A percentile compares a stretch with the other conserved stretches of the same genome.
Conservation (phyloP, 2,888 invertebrate genomes). For the Melipona bicolor region DNA sequence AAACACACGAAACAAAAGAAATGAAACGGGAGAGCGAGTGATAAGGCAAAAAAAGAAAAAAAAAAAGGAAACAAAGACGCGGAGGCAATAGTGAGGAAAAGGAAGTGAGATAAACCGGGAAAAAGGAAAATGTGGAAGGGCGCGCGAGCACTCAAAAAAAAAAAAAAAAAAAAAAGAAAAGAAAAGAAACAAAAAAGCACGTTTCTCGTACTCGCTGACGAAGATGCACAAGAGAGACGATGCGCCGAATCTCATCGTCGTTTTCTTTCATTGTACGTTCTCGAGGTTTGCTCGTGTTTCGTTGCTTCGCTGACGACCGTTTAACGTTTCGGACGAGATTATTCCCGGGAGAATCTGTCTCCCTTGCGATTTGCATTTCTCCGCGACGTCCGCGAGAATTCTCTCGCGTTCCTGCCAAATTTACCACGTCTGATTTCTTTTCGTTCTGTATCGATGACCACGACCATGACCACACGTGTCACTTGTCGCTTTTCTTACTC, state of each 20-base stretch:
- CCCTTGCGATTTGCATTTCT: neutral
- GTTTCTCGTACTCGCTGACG: conserved; percentile 31
- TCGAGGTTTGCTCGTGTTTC: too few relatives aligned
- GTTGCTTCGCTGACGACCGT: neutral
- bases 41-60: neutral
- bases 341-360: neutral
- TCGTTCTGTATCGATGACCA: neutral
- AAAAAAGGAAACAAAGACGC: neutral
- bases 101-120: neutral
- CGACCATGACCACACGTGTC: too few relatives aligned
- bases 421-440: neutral
- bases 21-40: neutral
- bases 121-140: conserved; percentile 16
- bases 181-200: too few relatives aligned
- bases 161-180: too few relatives aligned
- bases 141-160: conserved; percentile 21
- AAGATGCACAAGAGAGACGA: conserved; percentile 47
- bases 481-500: too few relatives aligned
- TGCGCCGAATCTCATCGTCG: neutral
- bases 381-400: neutral
- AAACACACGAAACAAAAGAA: neutral
- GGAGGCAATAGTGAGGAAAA: neutral
- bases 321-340: neutral
- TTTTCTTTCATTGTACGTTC: neutral
- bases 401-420: neutral